Conservation (phyloP, 53 echinoderm and acorn worm species). For the Patiria pectinifera region DNA sequence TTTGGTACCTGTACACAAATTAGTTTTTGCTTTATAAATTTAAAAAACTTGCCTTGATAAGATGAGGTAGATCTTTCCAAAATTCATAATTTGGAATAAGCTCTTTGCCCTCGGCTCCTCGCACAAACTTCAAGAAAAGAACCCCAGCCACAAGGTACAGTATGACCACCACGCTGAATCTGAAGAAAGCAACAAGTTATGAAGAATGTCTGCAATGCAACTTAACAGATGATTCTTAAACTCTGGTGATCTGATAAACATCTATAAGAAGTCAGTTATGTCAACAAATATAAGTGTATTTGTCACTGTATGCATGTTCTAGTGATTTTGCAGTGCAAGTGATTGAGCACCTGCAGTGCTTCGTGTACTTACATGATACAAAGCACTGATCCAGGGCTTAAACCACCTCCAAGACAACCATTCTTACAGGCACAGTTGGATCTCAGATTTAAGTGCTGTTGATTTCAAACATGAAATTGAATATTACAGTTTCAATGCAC, state of each 20-base stretch:
- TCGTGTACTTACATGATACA: slow-evolving; percentile 46
- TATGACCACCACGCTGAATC: slow-evolving; percentile 55
- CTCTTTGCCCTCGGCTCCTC: slow-evolving; percentile 67
- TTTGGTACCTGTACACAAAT: neutral
- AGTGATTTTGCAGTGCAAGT: neutral
- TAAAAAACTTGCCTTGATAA: slow-evolving; percentile 60
- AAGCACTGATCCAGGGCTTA: slow-evolving; percentile 31
- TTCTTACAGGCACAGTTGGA: slow-evolving; percentile 57
- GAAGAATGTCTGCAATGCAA: no score
- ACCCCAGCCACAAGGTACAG: slow-evolving; percentile 53
- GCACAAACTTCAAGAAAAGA: slow-evolving; percentile 57
- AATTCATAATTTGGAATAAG: slow-evolving; percentile 64
- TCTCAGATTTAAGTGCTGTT: neutral
- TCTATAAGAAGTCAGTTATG: no score
- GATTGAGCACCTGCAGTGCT: neutral
- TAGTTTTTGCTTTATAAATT: neutral
- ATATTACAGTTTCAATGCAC: neutral
- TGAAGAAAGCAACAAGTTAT: neutral
- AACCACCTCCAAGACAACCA: slow-evolving; percentile 22
- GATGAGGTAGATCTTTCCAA: slow-evolving; percentile 67
- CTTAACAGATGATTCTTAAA: no score
- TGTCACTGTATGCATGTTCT: neutral
- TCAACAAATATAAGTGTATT: no score
- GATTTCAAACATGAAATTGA: neutral
- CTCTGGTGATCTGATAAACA: no score